Evolutionary conservation across 64 coral and sea anemone species (phyloP).

Genomic region (Anthopleura sola): DNA sequence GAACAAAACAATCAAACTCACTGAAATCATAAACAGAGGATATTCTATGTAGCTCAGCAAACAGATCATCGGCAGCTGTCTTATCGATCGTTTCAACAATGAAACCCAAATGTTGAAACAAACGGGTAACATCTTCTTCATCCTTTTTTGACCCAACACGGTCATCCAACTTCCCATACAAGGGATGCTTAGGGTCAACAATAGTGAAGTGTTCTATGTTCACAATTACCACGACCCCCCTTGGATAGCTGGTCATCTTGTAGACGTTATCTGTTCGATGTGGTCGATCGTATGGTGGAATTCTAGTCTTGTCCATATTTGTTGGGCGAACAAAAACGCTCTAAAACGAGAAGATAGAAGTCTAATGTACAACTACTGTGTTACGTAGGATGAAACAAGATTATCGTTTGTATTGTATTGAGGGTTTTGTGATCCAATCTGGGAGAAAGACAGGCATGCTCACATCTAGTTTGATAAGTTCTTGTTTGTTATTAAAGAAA

Average conservation of each 20-base stretch:
- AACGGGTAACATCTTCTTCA: constrained; percentile 1
- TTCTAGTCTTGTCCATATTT: neutral
- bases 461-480: no score
- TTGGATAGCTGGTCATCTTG: neutral
- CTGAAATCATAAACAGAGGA: constrained; percentile 27
- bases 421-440: no score
- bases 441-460: no score
- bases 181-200: neutral
- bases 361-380: no score
- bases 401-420: no score
- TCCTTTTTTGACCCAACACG: constrained; percentile 59
- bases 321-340: neutral
- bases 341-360: neutral
- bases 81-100: neutral
- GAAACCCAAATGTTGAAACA: constrained; percentile 59
- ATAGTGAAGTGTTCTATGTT: neutral
- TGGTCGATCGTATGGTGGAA: neutral
- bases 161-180: neutral
- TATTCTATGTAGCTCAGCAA: neutral
- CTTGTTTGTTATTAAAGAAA: no score
- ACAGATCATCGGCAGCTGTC: neutral
- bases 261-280: neutral
- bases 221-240: neutral
- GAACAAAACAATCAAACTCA: constrained; percentile 49
- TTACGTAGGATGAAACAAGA: no score